These are phyloP conservation scores for Silurus asotus DNA, from an alignment of 2,113 vertebrate genomes.

Conservation along the genomic window DNA sequence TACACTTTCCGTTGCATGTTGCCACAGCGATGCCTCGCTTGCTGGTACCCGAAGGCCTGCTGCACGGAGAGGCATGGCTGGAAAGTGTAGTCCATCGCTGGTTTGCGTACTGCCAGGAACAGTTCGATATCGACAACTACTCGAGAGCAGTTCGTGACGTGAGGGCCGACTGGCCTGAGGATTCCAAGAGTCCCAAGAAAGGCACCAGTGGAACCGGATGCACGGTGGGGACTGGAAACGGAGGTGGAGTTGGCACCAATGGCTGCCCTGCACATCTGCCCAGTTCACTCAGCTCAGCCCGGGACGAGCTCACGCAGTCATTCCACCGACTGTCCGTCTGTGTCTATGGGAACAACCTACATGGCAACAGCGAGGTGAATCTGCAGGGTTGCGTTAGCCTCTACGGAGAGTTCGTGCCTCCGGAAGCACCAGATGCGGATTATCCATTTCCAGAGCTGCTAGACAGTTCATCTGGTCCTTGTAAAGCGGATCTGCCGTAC, in stretches of 20 bases:
- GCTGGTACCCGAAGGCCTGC: conserved; percentile 84
- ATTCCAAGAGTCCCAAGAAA: conserved; percentile 91
- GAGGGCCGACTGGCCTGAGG: conserved; percentile 88
- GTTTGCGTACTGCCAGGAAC: conserved; percentile 91
- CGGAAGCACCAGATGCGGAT: conserved; percentile 82
- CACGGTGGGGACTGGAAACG: conserved; percentile 59
- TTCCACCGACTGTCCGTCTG: conserved; percentile 97
- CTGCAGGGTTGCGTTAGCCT: conserved; percentile 89
- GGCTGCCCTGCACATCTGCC: conserved; percentile 82
- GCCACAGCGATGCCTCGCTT: conserved; percentile 80
- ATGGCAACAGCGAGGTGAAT: conserved; percentile 95
- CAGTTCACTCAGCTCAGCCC: conserved; percentile 88
- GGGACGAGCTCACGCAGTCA: conserved; percentile 94
- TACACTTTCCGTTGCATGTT: conserved; percentile 91
- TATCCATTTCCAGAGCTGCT: conserved; percentile 83
- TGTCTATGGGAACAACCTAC: conserved; percentile 94
- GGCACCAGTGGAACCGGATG: conserved; percentile 48
- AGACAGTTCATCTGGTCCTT: conserved; percentile 69
- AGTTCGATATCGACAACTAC: conserved; percentile 96
- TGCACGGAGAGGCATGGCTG: conserved; percentile 87
- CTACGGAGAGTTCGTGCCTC: conserved; percentile 85
- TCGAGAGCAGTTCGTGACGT: conserved; percentile 92
- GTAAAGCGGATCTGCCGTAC: conserved; percentile 85
- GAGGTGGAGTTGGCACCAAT: conserved; percentile 59
- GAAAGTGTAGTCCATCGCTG: conserved; percentile 91